Conservation (phyloP, 2,113 vertebrate genomes). For the Atherinomorus stipes region DNA sequence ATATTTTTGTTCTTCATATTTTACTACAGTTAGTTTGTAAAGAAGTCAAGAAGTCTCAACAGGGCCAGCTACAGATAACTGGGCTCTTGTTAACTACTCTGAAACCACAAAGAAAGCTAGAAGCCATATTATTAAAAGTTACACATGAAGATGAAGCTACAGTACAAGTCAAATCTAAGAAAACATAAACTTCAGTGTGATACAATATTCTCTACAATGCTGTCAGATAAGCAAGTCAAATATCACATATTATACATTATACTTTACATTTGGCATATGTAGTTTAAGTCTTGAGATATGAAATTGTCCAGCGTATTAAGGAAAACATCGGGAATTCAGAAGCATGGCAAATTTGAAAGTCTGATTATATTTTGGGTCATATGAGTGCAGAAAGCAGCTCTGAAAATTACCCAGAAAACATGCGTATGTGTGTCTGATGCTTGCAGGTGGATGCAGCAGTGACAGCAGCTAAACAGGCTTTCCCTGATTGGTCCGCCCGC, state of each 20-base stretch:
- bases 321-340: no score
- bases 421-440: not conserved
- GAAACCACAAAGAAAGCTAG: not conserved
- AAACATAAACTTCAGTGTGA: no score
- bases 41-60: not conserved
- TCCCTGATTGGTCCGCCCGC: constrained; percentile 88
- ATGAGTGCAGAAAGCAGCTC: not conserved
- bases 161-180: no score
- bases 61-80: not conserved
- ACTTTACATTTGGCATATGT: no score
- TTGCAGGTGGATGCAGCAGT: constrained; percentile 91
- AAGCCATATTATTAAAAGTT: not conserved
- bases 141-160: no score
- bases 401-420: not conserved
- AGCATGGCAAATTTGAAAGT: not conserved
- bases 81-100: not conserved
- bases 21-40: not conserved
- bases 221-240: no score
- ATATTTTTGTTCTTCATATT: not conserved
- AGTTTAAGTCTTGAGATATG: not conserved
- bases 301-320: not conserved
- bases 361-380: not conserved
- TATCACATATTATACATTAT: no score
- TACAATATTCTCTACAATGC: no score
- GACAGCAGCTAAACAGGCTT: constrained; percentile 89